Conservation (phyloP, 2,888 invertebrate genomes). For the Hydriomena furcata region DNA sequence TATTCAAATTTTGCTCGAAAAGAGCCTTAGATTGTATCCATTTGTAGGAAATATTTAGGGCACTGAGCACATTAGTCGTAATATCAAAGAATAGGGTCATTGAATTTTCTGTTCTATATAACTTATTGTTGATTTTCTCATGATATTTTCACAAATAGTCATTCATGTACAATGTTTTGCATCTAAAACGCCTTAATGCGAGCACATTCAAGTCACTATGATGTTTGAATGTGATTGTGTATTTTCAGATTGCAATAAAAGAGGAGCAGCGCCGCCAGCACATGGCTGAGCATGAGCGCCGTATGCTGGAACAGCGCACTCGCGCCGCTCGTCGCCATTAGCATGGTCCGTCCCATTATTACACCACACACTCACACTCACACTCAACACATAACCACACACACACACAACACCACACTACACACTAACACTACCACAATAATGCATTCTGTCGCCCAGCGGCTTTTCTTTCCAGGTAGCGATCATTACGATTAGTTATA, state of each 20-base stretch:
- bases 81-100: too few relatives aligned
- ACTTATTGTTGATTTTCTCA: too few relatives aligned
- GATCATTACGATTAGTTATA: conserved; percentile 42
- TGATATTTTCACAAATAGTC: too few relatives aligned
- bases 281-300: conserved; percentile 93
- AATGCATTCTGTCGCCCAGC: conserved; percentile 54
- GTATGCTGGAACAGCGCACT: conserved; percentile 87
- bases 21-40: too few relatives aligned
- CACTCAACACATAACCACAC: conserved; percentile 26
- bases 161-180: too few relatives aligned
- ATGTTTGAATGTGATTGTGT: not conserved
- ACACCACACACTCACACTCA: conserved; percentile 32
- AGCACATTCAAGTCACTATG: too few relatives aligned
- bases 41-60: too few relatives aligned
- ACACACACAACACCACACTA: conserved; percentile 24
- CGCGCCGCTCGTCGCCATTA: conserved; percentile 80
- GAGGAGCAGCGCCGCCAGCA: conserved; percentile 94
- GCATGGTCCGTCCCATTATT: conserved; percentile 74
- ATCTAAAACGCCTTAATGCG: too few relatives aligned
- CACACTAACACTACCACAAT: conserved; percentile 37
- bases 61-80: too few relatives aligned
- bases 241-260: conserved; percentile 91
- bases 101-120: too few relatives aligned
- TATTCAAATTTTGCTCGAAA: too few relatives aligned
- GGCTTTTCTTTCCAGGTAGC: conserved; percentile 68